Conservation (phyloP, 2,113 vertebrate species). For the Orthonyx spaldingii region DNA sequence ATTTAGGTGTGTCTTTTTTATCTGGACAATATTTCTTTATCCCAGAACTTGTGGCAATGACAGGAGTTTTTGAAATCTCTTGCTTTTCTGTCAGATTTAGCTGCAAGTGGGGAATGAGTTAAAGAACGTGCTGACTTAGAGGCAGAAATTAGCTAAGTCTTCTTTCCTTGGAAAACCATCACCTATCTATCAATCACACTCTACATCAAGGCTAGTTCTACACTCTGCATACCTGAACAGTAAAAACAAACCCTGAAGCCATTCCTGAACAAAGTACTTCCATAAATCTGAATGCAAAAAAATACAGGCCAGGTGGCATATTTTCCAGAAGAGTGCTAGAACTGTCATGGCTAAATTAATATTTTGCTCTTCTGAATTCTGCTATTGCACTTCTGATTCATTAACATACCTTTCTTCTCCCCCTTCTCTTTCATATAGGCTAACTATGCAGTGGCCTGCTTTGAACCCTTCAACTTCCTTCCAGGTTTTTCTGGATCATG, state of each 20-base stretch:
- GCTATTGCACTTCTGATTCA: background rate
- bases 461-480: background rate
- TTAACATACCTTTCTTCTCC: background rate
- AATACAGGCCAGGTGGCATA: background rate
- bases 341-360: background rate
- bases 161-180: background rate
- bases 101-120: background rate
- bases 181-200: background rate
- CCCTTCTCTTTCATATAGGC: background rate
- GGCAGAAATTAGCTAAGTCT: background rate
- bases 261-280: background rate
- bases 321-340: background rate
- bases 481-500: background rate
- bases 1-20: background rate
- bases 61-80: background rate
- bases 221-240: background rate
- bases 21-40: background rate
- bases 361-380: background rate
- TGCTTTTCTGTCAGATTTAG: background rate
- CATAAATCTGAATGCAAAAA: background rate
- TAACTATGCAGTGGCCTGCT: background rate
- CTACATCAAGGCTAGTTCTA: background rate
- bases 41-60: background rate
- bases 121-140: background rate
- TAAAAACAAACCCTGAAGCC: conserved; percentile 32